Evolutionary conservation across 1,140 invertebrate genomes (phyloP).

Genomic region (Drosophila ananassae): DNA sequence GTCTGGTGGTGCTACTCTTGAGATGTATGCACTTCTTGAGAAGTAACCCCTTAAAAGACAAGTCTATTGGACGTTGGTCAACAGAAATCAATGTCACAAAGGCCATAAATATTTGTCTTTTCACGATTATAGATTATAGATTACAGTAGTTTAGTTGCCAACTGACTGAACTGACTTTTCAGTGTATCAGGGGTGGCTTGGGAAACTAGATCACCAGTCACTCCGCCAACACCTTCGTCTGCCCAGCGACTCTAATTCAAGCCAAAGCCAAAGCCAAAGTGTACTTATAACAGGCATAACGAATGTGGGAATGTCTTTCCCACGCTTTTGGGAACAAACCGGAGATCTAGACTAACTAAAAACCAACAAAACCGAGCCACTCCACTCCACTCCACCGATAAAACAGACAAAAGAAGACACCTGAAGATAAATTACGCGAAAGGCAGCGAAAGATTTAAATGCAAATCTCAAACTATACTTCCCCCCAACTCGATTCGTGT

Average conservation of each 20-base stretch:
- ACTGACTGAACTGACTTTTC: neutral
- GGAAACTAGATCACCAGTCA: constrained; percentile 13
- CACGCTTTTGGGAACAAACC: constrained; percentile 64
- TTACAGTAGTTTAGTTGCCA: too few species aligned
- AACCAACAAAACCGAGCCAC: neutral
- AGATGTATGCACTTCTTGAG: constrained; percentile 20
- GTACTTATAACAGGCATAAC: constrained; percentile 45
- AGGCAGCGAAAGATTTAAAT: constrained; percentile 39
- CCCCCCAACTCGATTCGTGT: constrained; percentile 7
- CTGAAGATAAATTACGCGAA: constrained; percentile 64
- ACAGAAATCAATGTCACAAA: constrained; percentile 8
- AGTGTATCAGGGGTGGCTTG: neutral
- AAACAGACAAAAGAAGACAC: constrained; percentile 10
- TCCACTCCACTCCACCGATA: neutral
- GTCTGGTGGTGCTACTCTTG: neutral
- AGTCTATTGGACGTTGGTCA: constrained; percentile 2
- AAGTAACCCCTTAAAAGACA: neutral
- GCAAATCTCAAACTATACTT: constrained; percentile 28
- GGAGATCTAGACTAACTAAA: neutral
- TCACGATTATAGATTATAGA: too few species aligned
- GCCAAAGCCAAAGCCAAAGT: constrained; percentile 7
- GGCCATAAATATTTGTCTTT: neutral
- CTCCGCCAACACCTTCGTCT: constrained; percentile 13
- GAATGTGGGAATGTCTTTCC: constrained; percentile 51
- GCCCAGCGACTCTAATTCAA: constrained; percentile 25